Conservation (phyloP, 2,888 invertebrate species). For the Eilema sororculum region DNA sequence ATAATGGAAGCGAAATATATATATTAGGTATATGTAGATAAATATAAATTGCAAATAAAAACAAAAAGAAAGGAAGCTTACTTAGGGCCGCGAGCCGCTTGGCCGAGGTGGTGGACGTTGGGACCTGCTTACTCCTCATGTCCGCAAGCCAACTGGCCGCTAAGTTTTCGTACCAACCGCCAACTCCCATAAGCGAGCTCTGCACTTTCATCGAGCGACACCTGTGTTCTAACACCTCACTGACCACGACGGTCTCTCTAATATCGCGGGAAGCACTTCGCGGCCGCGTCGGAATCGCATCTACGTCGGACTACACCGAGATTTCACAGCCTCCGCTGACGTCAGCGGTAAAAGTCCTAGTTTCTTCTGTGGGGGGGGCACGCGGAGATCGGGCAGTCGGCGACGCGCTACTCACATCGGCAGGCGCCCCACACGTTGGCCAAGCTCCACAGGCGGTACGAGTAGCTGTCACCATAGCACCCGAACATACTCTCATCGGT, state of each 20-base stretch:
- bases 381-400: slow-evolving; percentile 55
- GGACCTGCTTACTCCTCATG: slow-evolving; percentile 87
- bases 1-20: slow-evolving; percentile 49
- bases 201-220: slow-evolving; percentile 84
- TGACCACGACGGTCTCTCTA: slow-evolving; percentile 57
- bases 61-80: slow-evolving; percentile 85
- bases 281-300: slow-evolving; percentile 61
- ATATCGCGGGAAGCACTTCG: slow-evolving; percentile 62
- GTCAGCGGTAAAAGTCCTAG: slow-evolving; percentile 70
- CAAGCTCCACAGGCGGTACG: slow-evolving; percentile 92
- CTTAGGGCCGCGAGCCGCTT: slow-evolving; percentile 85
- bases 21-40: slow-evolving; percentile 13
- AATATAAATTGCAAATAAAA: slow-evolving; percentile 77
- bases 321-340: slow-evolving; percentile 73
- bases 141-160: slow-evolving; percentile 84
- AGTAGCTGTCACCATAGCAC: slow-evolving; percentile 91
- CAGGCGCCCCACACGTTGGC: slow-evolving; percentile 92
- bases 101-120: slow-evolving; percentile 84
- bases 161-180: slow-evolving; percentile 83
- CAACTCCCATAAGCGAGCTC: slow-evolving; percentile 84
- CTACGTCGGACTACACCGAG: slow-evolving; percentile 70
- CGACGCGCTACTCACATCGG: slow-evolving; percentile 89
- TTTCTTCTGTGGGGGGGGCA: slow-evolving; percentile 42
- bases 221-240: slow-evolving; percentile 73
- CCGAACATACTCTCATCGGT: slow-evolving; percentile 92